Percentiles rank a stretch among this genome's conserved stretches.
phyloP scores from a whole-genome alignment of 2,113 vertebrate species.

The Panthera leo region DNA sequence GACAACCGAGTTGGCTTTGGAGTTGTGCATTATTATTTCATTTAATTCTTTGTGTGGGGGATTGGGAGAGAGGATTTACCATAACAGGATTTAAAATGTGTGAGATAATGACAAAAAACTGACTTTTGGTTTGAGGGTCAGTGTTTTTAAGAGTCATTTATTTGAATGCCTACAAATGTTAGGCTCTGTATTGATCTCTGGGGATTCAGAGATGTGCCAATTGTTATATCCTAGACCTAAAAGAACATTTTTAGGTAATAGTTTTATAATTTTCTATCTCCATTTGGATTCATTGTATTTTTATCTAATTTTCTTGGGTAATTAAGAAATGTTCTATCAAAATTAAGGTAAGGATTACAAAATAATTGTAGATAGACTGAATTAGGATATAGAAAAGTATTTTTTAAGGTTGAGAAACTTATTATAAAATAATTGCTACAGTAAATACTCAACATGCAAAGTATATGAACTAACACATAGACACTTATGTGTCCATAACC shows the following conservation, averaged over 20 bases:
- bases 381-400: slow-evolving; percentile 41
- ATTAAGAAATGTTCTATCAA: not conserved
- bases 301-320: slow-evolving; percentile 40
- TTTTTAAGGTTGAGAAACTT: not conserved
- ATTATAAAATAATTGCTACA: not conserved
- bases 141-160: slow-evolving; percentile 18
- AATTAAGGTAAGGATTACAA: slow-evolving; percentile 70
- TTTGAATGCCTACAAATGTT: not conserved
- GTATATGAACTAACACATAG: not conserved
- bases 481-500: not conserved
- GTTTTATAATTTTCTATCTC: slow-evolving; percentile 62
- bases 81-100: slow-evolving; percentile 57
- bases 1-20: slow-evolving; percentile 55
- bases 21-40: slow-evolving; percentile 57
- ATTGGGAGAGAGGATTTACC: slow-evolving; percentile 61
- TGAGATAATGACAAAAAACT: slow-evolving; percentile 50
- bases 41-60: slow-evolving; percentile 41
- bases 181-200: not conserved
- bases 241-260: not conserved
- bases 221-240: not conserved
- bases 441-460: not conserved
- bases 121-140: slow-evolving; percentile 39
- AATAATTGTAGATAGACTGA: slow-evolving; percentile 72
- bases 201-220: not conserved
- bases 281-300: slow-evolving; percentile 60